Conservation (phyloP, 2,797 vertebrate species). For the Xenops minutus region DNA sequence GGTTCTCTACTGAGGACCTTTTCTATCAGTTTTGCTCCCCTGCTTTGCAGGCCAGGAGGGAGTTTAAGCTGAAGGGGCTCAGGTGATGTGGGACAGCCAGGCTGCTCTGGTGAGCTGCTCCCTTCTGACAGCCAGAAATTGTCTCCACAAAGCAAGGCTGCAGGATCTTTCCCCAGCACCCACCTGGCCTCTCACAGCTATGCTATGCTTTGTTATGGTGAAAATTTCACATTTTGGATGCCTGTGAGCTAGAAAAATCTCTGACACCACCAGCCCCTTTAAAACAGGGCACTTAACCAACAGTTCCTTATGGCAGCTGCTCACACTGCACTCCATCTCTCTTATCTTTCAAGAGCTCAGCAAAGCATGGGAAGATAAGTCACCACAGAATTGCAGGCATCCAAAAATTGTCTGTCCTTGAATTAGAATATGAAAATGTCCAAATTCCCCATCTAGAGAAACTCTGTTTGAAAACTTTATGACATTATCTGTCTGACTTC, state of each 20-base stretch:
- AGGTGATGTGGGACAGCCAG: not conserved
- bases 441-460: not conserved
- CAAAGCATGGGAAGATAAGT: not conserved
- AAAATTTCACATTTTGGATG: not conserved
- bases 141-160: not conserved
- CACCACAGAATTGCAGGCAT: not conserved
- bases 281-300: not conserved
- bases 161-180: not conserved
- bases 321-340: not conserved
- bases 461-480: not conserved
- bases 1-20: not conserved
- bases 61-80: not conserved
- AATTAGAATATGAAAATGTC: not conserved
- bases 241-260: not conserved
- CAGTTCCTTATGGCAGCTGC: not conserved
- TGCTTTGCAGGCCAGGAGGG: not conserved
- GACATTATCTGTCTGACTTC: not conserved
- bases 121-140: not conserved
- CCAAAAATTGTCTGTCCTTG: not conserved
- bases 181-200: not conserved
- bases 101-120: not conserved
- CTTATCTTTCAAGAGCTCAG: not conserved
- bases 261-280: not conserved
- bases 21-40: not conserved
- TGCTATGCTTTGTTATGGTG: not conserved